Evolutionary conservation across 2,113 vertebrate genomes (phyloP).

Genomic region (Nannobrachium achirus): DNA sequence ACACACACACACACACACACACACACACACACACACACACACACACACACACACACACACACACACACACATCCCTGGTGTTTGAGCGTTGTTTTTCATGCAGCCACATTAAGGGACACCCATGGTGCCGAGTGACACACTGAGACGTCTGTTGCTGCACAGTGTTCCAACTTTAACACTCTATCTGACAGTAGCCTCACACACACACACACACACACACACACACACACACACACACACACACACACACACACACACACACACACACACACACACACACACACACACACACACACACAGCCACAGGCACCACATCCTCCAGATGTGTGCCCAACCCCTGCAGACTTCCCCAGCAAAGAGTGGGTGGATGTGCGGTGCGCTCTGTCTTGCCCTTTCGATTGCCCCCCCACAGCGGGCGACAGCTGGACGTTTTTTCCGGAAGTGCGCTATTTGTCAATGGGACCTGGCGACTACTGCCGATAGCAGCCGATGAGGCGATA

Average conservation of each 20-base stretch:
- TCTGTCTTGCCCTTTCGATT: not conserved
- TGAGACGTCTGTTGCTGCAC: conserved; percentile 40
- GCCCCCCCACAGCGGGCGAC: too few relatives aligned
- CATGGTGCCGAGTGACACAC: conserved; percentile 61
- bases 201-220: not conserved
- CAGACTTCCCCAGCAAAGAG: not conserved
- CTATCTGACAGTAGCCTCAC: conserved; percentile 36
- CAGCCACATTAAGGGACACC: conserved; percentile 72
- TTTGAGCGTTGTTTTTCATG: conserved; percentile 66
- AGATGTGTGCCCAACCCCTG: conserved; percentile 29
- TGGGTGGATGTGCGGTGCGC: conserved; percentile 1
- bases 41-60: conserved; percentile 25
- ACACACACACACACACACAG: conserved; percentile 48
- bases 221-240: not conserved
- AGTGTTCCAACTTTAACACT: conserved; percentile 58
- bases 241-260: conserved; percentile 32
- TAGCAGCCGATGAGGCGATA: too few relatives aligned
- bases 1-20: not conserved
- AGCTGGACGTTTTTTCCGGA: too few relatives aligned
- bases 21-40: not conserved
- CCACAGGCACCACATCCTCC: conserved; percentile 66
- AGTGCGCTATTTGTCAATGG: too few relatives aligned
- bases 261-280: conserved; percentile 42
- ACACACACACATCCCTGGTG: conserved; percentile 29
- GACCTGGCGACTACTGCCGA: too few relatives aligned